Conservation (phyloP, 2,888 invertebrate species). For the Ditula angustiorana region DNA sequence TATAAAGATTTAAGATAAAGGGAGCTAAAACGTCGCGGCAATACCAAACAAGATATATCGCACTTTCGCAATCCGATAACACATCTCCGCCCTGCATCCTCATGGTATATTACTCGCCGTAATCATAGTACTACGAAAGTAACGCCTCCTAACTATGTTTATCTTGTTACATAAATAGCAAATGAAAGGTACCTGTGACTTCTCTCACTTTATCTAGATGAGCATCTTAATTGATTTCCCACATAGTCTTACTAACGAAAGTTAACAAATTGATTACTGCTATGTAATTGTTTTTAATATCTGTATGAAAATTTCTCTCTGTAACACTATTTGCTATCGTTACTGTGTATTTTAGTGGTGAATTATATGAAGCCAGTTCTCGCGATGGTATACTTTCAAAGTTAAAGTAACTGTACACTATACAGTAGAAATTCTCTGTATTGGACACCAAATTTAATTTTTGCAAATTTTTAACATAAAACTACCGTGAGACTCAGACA, state of each 20-base stretch:
- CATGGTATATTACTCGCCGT: not conserved
- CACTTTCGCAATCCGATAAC: not conserved
- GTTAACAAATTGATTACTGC: conserved; percentile 48
- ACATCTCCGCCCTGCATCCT: not conserved
- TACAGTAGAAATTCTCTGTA: too few relatives aligned
- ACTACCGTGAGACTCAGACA: too few relatives aligned
- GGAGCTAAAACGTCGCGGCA: too few relatives aligned
- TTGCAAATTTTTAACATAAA: too few relatives aligned
- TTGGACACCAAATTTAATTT: too few relatives aligned
- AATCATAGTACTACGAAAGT: conserved; percentile 12
- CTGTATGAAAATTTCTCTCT: conserved; percentile 15
- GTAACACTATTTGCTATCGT: conserved; percentile 7
- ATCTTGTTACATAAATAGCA: conserved; percentile 32
- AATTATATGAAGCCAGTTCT: too few relatives aligned
- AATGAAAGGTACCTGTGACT: conserved; percentile 48
- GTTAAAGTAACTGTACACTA: too few relatives aligned
- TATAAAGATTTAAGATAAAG: too few relatives aligned
- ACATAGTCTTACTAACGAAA: conserved; percentile 50
- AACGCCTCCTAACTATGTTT: conserved; percentile 15
- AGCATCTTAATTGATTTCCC: conserved; percentile 65
- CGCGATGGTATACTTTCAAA: too few relatives aligned
- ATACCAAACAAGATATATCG: not conserved
- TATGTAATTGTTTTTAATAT: conserved; percentile 25
- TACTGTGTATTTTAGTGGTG: too few relatives aligned
- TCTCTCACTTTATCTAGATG: conserved; percentile 55